These are phyloP conservation scores for Torymus tubicola DNA, from an alignment of 2,888 invertebrate species.

Conservation along the genomic window DNA sequence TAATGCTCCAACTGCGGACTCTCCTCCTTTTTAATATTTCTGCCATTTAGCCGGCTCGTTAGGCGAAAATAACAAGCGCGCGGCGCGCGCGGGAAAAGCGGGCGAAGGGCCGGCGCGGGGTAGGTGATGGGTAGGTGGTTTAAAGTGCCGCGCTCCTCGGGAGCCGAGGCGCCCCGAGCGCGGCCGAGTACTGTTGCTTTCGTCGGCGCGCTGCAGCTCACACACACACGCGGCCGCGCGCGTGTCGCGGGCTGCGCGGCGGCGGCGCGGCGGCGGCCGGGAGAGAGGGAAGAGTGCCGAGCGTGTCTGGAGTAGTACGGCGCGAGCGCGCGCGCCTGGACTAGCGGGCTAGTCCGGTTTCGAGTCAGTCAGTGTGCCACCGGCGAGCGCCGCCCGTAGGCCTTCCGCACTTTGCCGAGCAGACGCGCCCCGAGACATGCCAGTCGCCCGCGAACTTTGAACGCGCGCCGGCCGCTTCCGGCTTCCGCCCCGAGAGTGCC, in stretches of 20 bases:
- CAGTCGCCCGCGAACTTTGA: slow-evolving; percentile 44
- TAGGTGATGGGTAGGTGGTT: slow-evolving; percentile 54
- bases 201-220: background rate
- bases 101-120: too few species aligned
- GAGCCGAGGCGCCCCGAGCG: slow-evolving; percentile 47
- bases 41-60: too few species aligned
- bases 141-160: slow-evolving; percentile 20
- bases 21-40: slow-evolving; percentile 44
- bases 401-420: slow-evolving; percentile 29
- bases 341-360: slow-evolving; percentile 73
- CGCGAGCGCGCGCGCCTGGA: slow-evolving; percentile 73
- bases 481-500: background rate
- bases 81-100: too few species aligned
- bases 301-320: slow-evolving; percentile 58
- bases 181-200: slow-evolving; percentile 27
- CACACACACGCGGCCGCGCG: too few species aligned
- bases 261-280: background rate
- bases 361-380: slow-evolving; percentile 77
- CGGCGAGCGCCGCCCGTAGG: slow-evolving; percentile 69
- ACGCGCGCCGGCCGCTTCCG: slow-evolving; percentile 10
- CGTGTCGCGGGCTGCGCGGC: too few species aligned
- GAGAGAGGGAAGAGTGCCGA: slow-evolving; percentile 43
- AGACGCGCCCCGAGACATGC: too few species aligned
- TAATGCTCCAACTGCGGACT: slow-evolving; percentile 67
- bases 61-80: too few species aligned